These are phyloP conservation scores for Talpa occidentalis DNA, from an alignment of 2,113 vertebrate genomes.

Conservation along the genomic window DNA sequence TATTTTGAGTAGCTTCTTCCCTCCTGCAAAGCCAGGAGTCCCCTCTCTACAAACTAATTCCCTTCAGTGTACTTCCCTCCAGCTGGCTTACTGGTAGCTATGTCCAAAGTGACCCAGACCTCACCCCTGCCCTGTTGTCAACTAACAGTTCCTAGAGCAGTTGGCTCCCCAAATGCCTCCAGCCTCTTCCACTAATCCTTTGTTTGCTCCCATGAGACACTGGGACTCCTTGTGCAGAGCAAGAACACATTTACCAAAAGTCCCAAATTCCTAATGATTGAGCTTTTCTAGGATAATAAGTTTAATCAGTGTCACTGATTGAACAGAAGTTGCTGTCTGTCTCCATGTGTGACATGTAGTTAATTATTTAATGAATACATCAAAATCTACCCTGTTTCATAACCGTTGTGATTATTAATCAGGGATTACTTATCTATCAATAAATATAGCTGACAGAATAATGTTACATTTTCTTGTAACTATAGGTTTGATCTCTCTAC, in stretches of 20 bases:
- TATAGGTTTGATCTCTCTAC: slow-evolving; percentile 93
- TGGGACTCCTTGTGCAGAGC: background rate
- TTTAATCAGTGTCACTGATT: no score
- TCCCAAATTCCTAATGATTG: background rate
- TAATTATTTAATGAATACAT: background rate
- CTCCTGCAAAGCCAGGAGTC: background rate
- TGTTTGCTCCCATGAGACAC: background rate
- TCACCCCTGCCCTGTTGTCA: background rate
- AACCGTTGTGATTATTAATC: background rate
- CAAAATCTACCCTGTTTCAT: background rate
- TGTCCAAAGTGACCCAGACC: background rate
- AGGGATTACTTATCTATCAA: background rate
- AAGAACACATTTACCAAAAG: background rate
- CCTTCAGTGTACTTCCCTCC: no score
- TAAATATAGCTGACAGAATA: background rate
- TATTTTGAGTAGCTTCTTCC: background rate
- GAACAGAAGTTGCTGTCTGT: no score
- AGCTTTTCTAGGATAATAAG: background rate
- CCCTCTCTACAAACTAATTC: background rate
- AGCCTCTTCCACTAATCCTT: background rate
- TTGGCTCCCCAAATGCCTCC: background rate
- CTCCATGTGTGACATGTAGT: no score
- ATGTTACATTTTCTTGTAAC: background rate
- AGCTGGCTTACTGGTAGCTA: background rate
- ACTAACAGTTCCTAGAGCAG: background rate